These are phyloP conservation scores for Bugula neritina DNA, from an alignment of 2,888 invertebrate species.

Conservation along the genomic window DNA sequence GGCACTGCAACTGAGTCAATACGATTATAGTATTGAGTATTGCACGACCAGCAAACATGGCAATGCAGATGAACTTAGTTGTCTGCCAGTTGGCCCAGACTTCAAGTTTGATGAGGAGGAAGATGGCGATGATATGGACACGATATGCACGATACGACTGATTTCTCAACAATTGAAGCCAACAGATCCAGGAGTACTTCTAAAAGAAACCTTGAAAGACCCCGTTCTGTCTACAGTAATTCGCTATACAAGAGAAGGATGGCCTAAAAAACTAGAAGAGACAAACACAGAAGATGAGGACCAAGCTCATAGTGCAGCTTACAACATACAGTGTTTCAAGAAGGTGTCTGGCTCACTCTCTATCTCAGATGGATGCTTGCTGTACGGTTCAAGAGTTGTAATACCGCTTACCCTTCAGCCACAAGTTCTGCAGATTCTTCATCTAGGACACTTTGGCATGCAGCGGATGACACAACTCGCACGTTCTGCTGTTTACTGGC, in stretches of 20 bases:
- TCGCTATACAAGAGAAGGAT: constrained; percentile 24
- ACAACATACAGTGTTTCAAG: too few species aligned
- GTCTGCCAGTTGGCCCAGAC: constrained; percentile 27
- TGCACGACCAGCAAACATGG: constrained; percentile 29
- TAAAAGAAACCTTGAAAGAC: constrained; percentile 19
- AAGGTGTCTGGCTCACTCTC: constrained; percentile 28
- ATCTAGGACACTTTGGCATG: constrained; percentile 37
- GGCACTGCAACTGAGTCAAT: constrained; percentile 30
- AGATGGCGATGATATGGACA: constrained; percentile 16
- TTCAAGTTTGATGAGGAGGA: too few species aligned
- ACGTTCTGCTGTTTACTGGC: constrained; percentile 31
- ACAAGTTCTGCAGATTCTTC: constrained; percentile 33
- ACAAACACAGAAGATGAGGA: too few species aligned
- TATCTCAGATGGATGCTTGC: constrained; percentile 31
- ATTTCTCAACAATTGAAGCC: background rate
- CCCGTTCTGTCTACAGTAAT: constrained; percentile 22
- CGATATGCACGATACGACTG: background rate
- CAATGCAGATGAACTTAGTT: constrained; percentile 33
- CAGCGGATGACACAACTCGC: constrained; percentile 35
- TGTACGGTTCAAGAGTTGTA: constrained; percentile 34
- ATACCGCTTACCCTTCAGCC: constrained; percentile 33
- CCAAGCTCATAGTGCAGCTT: too few species aligned
- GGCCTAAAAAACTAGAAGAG: too few species aligned
- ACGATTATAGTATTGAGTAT: constrained; percentile 29
- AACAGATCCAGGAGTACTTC: background rate